phyloP scores from a whole-genome alignment of 2,113 vertebrate species.

The Dolichallabes microphthalmus region DNA sequence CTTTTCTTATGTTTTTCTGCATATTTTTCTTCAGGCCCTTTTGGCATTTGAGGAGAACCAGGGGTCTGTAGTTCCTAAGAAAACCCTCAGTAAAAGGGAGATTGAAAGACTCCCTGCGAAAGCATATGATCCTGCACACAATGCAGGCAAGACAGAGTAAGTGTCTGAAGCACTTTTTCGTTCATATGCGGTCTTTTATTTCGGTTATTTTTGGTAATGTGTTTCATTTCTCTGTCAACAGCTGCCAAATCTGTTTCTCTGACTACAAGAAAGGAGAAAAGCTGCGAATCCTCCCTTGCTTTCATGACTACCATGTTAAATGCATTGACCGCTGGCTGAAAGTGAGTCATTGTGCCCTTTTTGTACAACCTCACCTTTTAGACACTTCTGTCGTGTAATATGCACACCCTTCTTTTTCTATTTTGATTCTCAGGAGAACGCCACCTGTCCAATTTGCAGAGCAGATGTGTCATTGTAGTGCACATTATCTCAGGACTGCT shows the following conservation, averaged over 20 bases:
- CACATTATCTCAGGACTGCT: conserved; percentile 8
- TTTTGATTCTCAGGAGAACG: conserved; percentile 64
- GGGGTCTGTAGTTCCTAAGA: conserved; percentile 65
- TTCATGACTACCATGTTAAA: conserved; percentile 76
- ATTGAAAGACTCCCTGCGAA: conserved; percentile 74
- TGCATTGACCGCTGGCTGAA: conserved; percentile 78
- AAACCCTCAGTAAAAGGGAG: conserved; percentile 61
- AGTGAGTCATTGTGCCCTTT: conserved; percentile 56
- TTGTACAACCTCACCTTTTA: background rate
- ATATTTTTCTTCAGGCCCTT: conserved; percentile 63
- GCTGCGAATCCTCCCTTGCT: conserved; percentile 74
- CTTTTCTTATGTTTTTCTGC: background rate
- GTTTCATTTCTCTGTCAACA: conserved; percentile 35
- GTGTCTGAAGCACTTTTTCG: conserved; percentile 38
- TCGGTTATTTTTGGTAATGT: background rate
- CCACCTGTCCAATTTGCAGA: conserved; percentile 75
- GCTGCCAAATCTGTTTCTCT: conserved; percentile 77
- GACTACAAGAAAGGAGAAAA: conserved; percentile 69
- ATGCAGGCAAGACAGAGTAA: conserved; percentile 67
- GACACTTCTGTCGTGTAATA: background rate
- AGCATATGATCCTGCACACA: conserved; percentile 54
- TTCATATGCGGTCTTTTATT: background rate
- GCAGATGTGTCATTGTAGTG: conserved; percentile 61
- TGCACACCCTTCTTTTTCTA: background rate
- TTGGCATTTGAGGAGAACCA: conserved; percentile 74